Percentiles rank a stretch among this genome's conserved stretches.
These are phyloP conservation scores for Drosophila koepferae DNA, from an alignment of 2,888 invertebrate species.

Conservation along the genomic window DNA sequence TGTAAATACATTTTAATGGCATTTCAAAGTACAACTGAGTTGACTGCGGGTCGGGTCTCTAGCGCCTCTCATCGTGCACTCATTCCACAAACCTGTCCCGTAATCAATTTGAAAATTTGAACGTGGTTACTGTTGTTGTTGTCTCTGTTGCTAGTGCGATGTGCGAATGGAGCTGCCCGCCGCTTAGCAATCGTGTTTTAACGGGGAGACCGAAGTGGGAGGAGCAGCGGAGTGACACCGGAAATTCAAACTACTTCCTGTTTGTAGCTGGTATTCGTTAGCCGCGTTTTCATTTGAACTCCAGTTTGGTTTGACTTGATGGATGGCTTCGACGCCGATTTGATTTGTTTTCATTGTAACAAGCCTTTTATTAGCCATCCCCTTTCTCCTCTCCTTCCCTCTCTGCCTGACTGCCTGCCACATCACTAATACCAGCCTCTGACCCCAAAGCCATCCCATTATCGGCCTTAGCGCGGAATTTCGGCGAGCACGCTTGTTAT, in stretches of 20 bases:
- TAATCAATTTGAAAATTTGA: constrained; percentile 78
- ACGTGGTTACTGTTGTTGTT: constrained; percentile 33
- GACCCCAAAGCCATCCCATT: constrained; percentile 34
- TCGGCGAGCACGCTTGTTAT: constrained; percentile 61
- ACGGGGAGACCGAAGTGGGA: background rate
- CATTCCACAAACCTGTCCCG: constrained; percentile 38
- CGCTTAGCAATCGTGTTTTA: constrained; percentile 22
- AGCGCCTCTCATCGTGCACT: constrained; percentile 15
- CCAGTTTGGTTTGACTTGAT: constrained; percentile 64
- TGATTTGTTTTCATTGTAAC: constrained; percentile 79
- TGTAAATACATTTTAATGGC: constrained; percentile 82
- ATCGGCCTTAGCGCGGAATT: constrained; percentile 56
- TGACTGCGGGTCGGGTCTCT: constrained; percentile 39
- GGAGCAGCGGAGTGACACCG: constrained; percentile 68
- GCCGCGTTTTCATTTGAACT: constrained; percentile 72
- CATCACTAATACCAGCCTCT: constrained; percentile 40
- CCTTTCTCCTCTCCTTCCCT: constrained; percentile 17
- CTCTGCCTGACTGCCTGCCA: constrained; percentile 20
- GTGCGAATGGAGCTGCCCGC: constrained; percentile 19
- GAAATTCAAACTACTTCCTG: constrained; percentile 82
- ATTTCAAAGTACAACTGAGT: constrained; percentile 75
- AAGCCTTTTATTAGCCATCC: constrained; percentile 75
- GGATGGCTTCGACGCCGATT: constrained; percentile 74
- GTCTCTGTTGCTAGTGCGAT: constrained; percentile 20
- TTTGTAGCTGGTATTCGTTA: constrained; percentile 71